Conservation (phyloP, 1,140 invertebrate genomes). For the Hydropsyche tenuis region DNA sequence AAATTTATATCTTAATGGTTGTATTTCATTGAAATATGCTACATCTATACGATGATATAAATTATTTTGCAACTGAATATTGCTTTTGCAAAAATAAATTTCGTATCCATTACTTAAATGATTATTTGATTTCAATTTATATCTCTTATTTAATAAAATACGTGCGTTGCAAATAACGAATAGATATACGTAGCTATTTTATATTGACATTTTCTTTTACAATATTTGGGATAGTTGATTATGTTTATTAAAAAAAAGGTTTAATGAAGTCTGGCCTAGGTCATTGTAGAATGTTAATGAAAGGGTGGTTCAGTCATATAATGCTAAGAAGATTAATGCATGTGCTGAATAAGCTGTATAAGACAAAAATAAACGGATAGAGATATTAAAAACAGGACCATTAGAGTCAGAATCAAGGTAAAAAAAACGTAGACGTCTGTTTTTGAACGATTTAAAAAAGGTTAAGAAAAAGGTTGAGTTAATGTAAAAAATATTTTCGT, state of each 20-base stretch:
- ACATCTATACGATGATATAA: not conserved
- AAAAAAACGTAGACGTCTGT: no score
- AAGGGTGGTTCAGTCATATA: conserved; percentile 24
- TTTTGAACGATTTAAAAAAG: no score
- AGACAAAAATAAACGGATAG: conserved; percentile 19
- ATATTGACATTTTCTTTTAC: no score
- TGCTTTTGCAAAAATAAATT: not conserved
- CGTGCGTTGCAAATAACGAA: no score
- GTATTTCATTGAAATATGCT: not conserved
- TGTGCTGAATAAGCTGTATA: conserved; percentile 30
- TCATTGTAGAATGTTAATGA: conserved; percentile 31
- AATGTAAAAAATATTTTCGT: no score
- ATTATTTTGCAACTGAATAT: not conserved
- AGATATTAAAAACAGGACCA: no score
- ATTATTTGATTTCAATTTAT: not conserved
- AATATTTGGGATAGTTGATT: conserved; percentile 19
- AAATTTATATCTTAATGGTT: not conserved
- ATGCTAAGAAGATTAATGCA: conserved; percentile 33
- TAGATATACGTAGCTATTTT: no score
- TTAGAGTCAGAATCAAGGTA: no score
- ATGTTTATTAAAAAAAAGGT: conserved; percentile 6
- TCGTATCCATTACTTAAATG: not conserved
- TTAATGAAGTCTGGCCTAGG: conserved; percentile 22
- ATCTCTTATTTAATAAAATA: no score
- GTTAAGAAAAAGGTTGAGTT: no score